Conservation (phyloP, 1,140 invertebrate genomes). For the Elymnias hypermnestra region DNA sequence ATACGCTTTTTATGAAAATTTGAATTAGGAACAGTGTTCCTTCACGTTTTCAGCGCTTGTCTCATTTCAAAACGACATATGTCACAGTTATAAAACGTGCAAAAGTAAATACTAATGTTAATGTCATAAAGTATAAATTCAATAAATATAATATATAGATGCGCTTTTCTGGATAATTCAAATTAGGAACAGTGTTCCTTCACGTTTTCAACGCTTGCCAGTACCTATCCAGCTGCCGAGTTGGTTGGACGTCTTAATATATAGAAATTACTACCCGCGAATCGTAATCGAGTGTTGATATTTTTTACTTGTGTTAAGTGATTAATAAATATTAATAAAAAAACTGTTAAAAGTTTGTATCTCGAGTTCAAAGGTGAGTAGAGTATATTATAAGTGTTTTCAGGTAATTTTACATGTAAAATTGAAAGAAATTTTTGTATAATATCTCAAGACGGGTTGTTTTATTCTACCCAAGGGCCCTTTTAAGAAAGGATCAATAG, state of each 20-base stretch:
- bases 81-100: no score
- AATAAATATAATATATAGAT: no score
- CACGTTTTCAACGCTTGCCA: no score
- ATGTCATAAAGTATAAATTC: no score
- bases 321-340: slow-evolving; percentile 1
- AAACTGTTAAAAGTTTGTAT: no score
- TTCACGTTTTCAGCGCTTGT: slow-evolving; percentile 10
- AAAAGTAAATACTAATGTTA: no score
- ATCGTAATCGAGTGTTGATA: not conserved
- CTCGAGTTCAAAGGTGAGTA: no score
- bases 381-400: not conserved
- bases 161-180: no score
- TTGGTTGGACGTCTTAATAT: not conserved
- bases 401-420: not conserved
- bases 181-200: no score
- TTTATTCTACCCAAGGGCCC: slow-evolving; percentile 1
- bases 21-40: slow-evolving; percentile 13
- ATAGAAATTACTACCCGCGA: not conserved
- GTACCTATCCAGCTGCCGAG: slow-evolving; percentile 14
- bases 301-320: slow-evolving; percentile 2
- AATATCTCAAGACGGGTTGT: not conserved
- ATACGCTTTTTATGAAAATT: slow-evolving; percentile 17
- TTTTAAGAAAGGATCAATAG: not conserved
- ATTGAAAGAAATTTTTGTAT: not conserved
- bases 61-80: no score